Percentiles rank a stretch among this genome's conserved stretches.
phyloP scores from a whole-genome alignment of 1,140 invertebrate species.

The Brachionus calyciflorus region DNA sequence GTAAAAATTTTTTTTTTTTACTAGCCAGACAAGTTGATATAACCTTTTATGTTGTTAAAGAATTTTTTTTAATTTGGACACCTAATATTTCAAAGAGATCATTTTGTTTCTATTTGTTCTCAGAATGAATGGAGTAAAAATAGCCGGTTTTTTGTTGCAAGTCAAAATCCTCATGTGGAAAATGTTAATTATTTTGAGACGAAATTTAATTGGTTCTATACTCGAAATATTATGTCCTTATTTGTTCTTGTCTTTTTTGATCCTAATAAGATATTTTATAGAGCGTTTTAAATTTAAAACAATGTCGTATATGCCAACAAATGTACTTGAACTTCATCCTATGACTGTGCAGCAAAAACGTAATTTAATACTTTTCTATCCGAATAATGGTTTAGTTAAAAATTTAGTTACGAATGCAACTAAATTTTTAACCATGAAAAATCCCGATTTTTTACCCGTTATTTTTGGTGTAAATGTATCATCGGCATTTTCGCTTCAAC shows the following conservation, averaged over 20 bases:
- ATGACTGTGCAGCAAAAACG: not conserved
- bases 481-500: not conserved
- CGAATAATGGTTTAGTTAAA: not conserved
- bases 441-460: slow-evolving; percentile 22
- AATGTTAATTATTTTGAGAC: slow-evolving; percentile 17
- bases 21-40: no score
- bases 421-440: not conserved
- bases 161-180: slow-evolving; percentile 37
- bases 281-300: slow-evolving; percentile 31
- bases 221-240: slow-evolving; percentile 31
- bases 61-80: no score
- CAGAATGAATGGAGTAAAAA: not conserved
- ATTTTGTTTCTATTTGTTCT: not conserved
- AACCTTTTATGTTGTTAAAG: no score
- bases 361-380: slow-evolving; percentile 44
- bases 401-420: slow-evolving; percentile 25
- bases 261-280: slow-evolving; percentile 31
- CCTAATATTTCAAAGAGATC: no score
- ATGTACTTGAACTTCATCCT: not conserved
- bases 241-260: slow-evolving; percentile 30
- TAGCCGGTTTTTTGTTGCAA: slow-evolving; percentile 24
- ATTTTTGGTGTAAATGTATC: slow-evolving; percentile 32
- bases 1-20: no score
- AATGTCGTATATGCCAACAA: not conserved
- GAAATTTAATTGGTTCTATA: not conserved